A percentile compares a stretch with the other conserved stretches of the same genome.
Conservation (phyloP, 2,888 invertebrate species). For the Parnassius orleans region DNA sequence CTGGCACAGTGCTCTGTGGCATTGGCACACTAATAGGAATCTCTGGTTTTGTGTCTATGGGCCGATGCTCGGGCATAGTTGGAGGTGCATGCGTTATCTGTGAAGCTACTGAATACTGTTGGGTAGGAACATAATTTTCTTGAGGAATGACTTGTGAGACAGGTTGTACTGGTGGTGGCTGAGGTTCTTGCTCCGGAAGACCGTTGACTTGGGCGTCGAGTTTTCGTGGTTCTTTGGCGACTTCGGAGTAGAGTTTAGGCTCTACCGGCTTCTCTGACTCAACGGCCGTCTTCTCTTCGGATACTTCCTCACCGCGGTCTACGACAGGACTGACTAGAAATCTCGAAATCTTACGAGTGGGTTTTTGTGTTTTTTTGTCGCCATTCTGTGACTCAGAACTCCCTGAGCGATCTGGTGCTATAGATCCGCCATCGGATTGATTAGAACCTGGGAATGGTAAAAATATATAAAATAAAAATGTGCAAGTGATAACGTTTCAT, state of each 20-base stretch:
- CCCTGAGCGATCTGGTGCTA: slow-evolving; percentile 61
- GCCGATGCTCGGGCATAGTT: slow-evolving; percentile 39
- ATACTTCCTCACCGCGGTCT: slow-evolving; percentile 69
- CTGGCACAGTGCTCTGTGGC: slow-evolving; percentile 33
- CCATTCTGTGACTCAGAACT: slow-evolving; percentile 64
- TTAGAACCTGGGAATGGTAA: slow-evolving; percentile 56
- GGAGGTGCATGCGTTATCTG: slow-evolving; percentile 43
- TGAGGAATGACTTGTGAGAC: slow-evolving; percentile 38
- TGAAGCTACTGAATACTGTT: slow-evolving; percentile 56
- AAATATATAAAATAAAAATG: no score
- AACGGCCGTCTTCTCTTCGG: slow-evolving; percentile 16
- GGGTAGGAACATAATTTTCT: slow-evolving; percentile 55
- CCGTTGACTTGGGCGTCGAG: slow-evolving; percentile 47
- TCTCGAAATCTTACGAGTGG: slow-evolving; percentile 87
- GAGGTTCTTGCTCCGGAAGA: slow-evolving; percentile 41
- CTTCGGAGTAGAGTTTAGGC: slow-evolving; percentile 35
- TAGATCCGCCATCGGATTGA: slow-evolving; percentile 71
- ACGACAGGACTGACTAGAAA: slow-evolving; percentile 91
- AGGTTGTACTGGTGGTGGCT: slow-evolving; percentile 25
- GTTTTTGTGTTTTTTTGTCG: slow-evolving; percentile 73
- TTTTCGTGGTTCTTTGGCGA: slow-evolving; percentile 39
- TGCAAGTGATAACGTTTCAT: no score
- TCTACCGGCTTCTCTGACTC: slow-evolving; percentile 34
- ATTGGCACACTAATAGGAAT: slow-evolving; percentile 34
- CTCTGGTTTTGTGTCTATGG: slow-evolving; percentile 34